These are phyloP conservation scores for Chromoteleia sp. DNA, from an alignment of 2,888 invertebrate genomes.

Conservation along the genomic window DNA sequence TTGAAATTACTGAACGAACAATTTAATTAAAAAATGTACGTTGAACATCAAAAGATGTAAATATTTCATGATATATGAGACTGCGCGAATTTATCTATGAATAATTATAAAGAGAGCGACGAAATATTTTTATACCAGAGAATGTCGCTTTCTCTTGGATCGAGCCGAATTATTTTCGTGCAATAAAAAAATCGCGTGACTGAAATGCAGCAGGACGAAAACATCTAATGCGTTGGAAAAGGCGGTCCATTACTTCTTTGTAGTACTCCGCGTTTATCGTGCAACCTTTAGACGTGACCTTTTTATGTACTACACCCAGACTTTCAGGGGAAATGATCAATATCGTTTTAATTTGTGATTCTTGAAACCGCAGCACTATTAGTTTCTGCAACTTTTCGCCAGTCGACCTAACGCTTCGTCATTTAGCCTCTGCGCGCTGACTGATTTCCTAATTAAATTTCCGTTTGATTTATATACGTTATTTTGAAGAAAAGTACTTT, in stretches of 20 bases:
- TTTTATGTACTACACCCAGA: conserved; percentile 32
- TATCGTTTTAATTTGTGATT: conserved; percentile 62
- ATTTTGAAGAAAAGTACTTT: conserved; percentile 13
- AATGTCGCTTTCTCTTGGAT: conserved; percentile 27
- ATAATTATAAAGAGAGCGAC: background rate
- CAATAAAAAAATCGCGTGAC: conserved; percentile 40
- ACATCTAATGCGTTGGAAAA: conserved; percentile 45
- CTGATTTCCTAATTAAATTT: conserved; percentile 62
- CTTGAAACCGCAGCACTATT: conserved; percentile 53
- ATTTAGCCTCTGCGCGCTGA: conserved; percentile 36
- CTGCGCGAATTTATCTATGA: conserved; percentile 8
- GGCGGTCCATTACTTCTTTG: conserved; percentile 52
- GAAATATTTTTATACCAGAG: conserved; percentile 6
- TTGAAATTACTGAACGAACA: too few relatives aligned
- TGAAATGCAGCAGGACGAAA: conserved; percentile 48
- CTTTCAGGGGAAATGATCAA: conserved; percentile 49
- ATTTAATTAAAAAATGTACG: background rate
- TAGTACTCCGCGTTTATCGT: conserved; percentile 16
- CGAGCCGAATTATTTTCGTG: conserved; percentile 16
- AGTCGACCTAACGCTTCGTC: conserved; percentile 43
- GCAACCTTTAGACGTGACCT: conserved; percentile 42
- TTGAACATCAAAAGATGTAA: background rate
- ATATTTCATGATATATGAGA: conserved; percentile 2
- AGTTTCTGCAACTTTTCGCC: conserved; percentile 52
- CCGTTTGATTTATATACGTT: conserved; percentile 36